Conservation (phyloP, 2,113 vertebrate species). For the Mionectes macconnelli region DNA sequence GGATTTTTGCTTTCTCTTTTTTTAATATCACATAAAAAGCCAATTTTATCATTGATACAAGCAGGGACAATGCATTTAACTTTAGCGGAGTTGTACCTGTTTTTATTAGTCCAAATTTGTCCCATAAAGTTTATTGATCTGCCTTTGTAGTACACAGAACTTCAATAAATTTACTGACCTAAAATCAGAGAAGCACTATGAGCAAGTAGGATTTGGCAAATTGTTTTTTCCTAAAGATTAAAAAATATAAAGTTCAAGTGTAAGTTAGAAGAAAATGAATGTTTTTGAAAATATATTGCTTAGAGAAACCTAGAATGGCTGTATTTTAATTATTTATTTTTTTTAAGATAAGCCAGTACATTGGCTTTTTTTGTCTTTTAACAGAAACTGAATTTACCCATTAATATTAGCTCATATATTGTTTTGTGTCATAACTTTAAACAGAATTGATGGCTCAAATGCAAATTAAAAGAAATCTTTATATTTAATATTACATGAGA, state of each 20-base stretch:
- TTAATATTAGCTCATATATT: background rate
- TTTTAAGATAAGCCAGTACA: background rate
- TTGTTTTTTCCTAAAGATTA: background rate
- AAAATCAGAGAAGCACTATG: background rate
- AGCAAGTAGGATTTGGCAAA: background rate
- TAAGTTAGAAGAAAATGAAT: background rate
- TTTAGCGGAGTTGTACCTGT: background rate
- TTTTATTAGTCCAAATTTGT: constrained; percentile 14
- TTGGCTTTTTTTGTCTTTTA: background rate
- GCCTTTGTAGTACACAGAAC: constrained; percentile 30
- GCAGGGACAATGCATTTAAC: background rate
- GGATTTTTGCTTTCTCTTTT: background rate
- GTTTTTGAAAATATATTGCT: background rate
- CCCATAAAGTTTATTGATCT: constrained; percentile 55
- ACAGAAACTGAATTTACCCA: background rate
- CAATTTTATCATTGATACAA: background rate
- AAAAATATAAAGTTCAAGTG: background rate
- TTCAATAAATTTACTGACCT: constrained; percentile 27
- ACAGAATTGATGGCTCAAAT: background rate
- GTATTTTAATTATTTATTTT: background rate
- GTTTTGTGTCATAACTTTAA: background rate
- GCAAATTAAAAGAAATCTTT: background rate
- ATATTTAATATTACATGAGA: background rate
- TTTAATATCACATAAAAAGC: background rate
- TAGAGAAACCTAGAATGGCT: background rate